phyloP scores from a whole-genome alignment of 2,888 invertebrate genomes.

The Mesodorylaimus sp. region DNA sequence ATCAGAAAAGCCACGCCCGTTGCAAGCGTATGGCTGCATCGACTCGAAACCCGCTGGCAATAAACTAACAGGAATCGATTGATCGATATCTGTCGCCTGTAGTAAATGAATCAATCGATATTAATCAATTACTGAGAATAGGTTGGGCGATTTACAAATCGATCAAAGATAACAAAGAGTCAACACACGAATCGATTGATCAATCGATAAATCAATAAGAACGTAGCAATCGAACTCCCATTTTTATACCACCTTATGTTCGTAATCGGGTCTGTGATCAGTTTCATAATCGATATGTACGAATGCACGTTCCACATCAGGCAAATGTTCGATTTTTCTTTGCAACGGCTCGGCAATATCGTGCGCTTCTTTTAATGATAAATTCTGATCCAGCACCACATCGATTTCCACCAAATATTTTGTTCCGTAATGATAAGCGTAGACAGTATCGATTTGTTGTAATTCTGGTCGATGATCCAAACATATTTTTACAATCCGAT shows the following conservation, averaged over 20 bases:
- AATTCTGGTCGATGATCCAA: conserved; percentile 8
- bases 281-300: conserved; percentile 38
- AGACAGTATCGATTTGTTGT: conserved; percentile 33
- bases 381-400: conserved; percentile 34
- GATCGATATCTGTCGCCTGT: too few relatives aligned
- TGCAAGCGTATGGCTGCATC: too few relatives aligned
- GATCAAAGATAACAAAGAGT: too few relatives aligned
- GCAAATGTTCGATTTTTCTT: conserved; percentile 34
- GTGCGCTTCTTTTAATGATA: conserved; percentile 34
- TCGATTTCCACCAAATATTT: conserved; percentile 34
- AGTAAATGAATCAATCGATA: too few relatives aligned
- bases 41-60: too few relatives aligned
- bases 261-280: conserved; percentile 32
- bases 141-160: too few relatives aligned
- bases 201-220: too few relatives aligned
- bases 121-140: too few relatives aligned
- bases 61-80: too few relatives aligned
- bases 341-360: conserved; percentile 37
- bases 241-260: conserved; percentile 36
- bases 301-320: conserved; percentile 37
- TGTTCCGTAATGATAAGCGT: conserved; percentile 38
- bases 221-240: too few relatives aligned
- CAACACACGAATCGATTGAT: too few relatives aligned
- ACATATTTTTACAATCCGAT: conserved; percentile 25
- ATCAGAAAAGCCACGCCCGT: too few relatives aligned